Evolutionary conservation across 2,888 invertebrate species (phyloP).

Genomic region (Serripes groenlandicus): DNA sequence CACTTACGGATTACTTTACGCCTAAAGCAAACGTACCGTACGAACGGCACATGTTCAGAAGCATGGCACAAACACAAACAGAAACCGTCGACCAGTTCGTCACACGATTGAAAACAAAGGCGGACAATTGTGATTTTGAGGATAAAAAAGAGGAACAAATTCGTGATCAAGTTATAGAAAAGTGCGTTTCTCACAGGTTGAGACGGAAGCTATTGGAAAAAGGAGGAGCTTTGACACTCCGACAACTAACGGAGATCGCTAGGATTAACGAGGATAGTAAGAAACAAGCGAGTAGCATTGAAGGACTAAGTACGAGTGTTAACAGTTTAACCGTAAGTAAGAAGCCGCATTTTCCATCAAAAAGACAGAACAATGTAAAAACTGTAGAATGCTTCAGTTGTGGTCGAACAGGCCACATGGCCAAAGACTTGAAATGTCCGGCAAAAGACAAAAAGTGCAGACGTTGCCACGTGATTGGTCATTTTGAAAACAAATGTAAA

Average conservation of each 20-base stretch:
- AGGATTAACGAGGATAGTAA: constrained; percentile 30
- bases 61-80: constrained; percentile 29
- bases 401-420: constrained; percentile 28
- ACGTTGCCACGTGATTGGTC: constrained; percentile 29
- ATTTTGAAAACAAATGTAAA: constrained; percentile 37
- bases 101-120: constrained; percentile 32
- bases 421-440: constrained; percentile 13
- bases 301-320: constrained; percentile 9
- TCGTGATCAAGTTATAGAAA: constrained; percentile 64
- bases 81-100: constrained; percentile 60
- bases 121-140: constrained; percentile 55
- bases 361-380: background rate
- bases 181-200: constrained; percentile 34
- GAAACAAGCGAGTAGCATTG: constrained; percentile 31
- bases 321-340: too few species aligned
- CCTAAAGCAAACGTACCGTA: constrained; percentile 36
- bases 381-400: constrained; percentile 29
- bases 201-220: constrained; percentile 53
- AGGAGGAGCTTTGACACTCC: constrained; percentile 36
- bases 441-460: constrained; percentile 35
- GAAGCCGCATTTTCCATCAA: too few species aligned
- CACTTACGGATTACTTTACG: constrained; percentile 35
- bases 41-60: constrained; percentile 46
- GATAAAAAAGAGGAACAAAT: constrained; percentile 41
- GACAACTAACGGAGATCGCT: constrained; percentile 40